These are phyloP conservation scores for Trichoplusia ni DNA, from an alignment of 1,140 invertebrate species.

Conservation along the genomic window DNA sequence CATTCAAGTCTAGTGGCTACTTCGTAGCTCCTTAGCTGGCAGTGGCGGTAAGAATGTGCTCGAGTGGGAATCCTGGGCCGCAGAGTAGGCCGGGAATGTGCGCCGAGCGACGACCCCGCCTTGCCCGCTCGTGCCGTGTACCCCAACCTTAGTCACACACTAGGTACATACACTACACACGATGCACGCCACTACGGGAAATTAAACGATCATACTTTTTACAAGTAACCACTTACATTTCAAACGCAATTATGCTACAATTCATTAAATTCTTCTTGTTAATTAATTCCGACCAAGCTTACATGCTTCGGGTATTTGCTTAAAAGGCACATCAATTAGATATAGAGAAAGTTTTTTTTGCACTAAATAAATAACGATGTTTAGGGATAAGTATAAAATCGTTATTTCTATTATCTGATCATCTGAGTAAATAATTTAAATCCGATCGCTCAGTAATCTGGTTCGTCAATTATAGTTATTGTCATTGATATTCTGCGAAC, in stretches of 20 bases:
- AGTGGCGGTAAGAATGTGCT: conserved; percentile 53
- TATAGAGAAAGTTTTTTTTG: too few species aligned
- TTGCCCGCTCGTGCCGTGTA: conserved; percentile 28
- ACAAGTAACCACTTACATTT: conserved; percentile 11
- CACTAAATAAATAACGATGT: too few species aligned
- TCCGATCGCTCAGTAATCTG: too few species aligned
- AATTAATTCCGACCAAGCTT: conserved; percentile 6
- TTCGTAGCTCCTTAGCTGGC: conserved; percentile 39
- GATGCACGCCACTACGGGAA: background rate
- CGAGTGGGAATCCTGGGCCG: conserved; percentile 51
- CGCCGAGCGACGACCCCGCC: conserved; percentile 53
- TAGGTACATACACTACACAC: background rate
- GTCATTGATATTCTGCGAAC: too few species aligned
- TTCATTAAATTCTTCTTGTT: conserved; percentile 9
- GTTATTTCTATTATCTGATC: too few species aligned
- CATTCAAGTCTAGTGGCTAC: background rate
- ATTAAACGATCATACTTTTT: conserved; percentile 21
- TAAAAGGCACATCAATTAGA: background rate
- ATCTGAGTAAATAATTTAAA: too few species aligned
- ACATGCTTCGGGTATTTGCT: too few species aligned
- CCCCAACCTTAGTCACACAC: conserved; percentile 22
- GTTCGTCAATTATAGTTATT: too few species aligned
- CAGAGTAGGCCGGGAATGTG: conserved; percentile 34
- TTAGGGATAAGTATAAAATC: too few species aligned
- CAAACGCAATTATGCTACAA: conserved; percentile 15